phyloP scores from a whole-genome alignment of 2,888 invertebrate genomes.

The Tachystola acroxantha region DNA sequence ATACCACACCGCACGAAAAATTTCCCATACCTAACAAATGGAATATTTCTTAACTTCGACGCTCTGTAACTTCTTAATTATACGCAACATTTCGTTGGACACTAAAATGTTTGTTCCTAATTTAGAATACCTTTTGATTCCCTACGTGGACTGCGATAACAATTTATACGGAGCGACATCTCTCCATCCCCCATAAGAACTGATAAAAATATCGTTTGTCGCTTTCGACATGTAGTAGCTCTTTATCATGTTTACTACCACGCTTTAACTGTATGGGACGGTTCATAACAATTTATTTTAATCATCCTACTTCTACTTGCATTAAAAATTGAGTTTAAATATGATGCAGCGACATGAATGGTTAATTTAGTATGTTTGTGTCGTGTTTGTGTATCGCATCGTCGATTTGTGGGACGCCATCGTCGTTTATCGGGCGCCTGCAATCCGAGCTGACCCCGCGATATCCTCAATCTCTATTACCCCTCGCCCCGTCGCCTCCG shows the following conservation, averaged over 20 bases:
- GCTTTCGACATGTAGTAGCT: slow-evolving; percentile 44
- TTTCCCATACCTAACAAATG: too few relatives aligned
- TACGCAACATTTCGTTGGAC: too few relatives aligned
- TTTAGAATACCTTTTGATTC: too few relatives aligned
- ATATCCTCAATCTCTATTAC: slow-evolving; percentile 72
- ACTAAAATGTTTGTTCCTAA: too few relatives aligned
- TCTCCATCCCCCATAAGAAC: slow-evolving; percentile 21
- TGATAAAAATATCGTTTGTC: slow-evolving; percentile 36
- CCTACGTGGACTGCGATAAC: too few relatives aligned
- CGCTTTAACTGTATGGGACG: slow-evolving; percentile 48
- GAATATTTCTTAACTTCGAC: too few relatives aligned
- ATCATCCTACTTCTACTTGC: slow-evolving; percentile 17
- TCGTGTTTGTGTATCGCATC: slow-evolving; percentile 23
- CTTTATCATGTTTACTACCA: slow-evolving; percentile 55
- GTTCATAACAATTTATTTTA: slow-evolving; percentile 34
- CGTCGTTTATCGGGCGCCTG: slow-evolving; percentile 70
- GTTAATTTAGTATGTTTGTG: slow-evolving; percentile 2
- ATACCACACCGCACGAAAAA: too few relatives aligned
- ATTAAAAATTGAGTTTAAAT: slow-evolving; percentile 3
- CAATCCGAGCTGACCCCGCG: slow-evolving; percentile 76
- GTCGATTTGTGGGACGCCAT: slow-evolving; percentile 46
- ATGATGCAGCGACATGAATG: slow-evolving; percentile 3
- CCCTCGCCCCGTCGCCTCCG: slow-evolving; percentile 44
- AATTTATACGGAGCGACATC: too few relatives aligned
- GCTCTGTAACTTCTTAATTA: too few relatives aligned